Percentiles rank a stretch among this genome's conserved stretches.
phyloP scores from a whole-genome alignment of 2,797 vertebrate species.

The Cynodonichthys magdalenae region DNA sequence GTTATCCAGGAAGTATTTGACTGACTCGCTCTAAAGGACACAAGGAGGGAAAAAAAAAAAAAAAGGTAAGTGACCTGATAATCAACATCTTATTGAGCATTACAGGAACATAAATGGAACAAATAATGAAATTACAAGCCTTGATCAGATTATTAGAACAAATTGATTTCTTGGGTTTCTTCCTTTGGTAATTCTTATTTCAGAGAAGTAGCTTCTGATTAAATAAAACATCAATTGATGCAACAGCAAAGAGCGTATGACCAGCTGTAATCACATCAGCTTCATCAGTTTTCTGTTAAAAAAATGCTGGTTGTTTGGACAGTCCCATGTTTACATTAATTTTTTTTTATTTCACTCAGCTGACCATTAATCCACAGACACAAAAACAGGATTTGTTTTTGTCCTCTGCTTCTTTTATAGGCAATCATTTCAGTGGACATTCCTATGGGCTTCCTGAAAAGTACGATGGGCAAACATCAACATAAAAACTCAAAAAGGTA shows the following conservation, averaged over 20 bases:
- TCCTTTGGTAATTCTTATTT: slow-evolving; percentile 16
- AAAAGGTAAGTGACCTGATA: slow-evolving; percentile 20
- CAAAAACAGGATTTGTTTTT: too few relatives aligned
- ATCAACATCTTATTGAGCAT: slow-evolving; percentile 17
- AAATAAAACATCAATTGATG: slow-evolving; percentile 37
- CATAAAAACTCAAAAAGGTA: too few relatives aligned
- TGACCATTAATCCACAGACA: too few relatives aligned
- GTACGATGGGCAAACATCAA: too few relatives aligned
- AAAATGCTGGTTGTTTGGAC: not conserved
- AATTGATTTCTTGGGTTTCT: slow-evolving; percentile 26
- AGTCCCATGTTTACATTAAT: too few relatives aligned
- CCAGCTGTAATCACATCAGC: slow-evolving; percentile 25
- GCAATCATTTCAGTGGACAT: too few relatives aligned
- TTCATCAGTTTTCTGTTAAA: slow-evolving; percentile 3
- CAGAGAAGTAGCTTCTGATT: slow-evolving; percentile 34
- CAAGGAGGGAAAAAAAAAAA: slow-evolving; percentile 31
- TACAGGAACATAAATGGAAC: slow-evolving; percentile 8
- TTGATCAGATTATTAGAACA: slow-evolving; percentile 25
- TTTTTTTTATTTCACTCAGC: too few relatives aligned
- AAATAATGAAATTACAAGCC: slow-evolving; percentile 25
- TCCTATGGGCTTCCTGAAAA: too few relatives aligned
- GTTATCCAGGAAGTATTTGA: slow-evolving; percentile 98
- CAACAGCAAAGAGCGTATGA: slow-evolving; percentile 26
- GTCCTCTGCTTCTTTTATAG: too few relatives aligned
- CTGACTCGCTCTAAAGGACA: slow-evolving; percentile 90